phyloP scores from a whole-genome alignment of 2,113 vertebrate species.

The Clarias gariepinus region DNA sequence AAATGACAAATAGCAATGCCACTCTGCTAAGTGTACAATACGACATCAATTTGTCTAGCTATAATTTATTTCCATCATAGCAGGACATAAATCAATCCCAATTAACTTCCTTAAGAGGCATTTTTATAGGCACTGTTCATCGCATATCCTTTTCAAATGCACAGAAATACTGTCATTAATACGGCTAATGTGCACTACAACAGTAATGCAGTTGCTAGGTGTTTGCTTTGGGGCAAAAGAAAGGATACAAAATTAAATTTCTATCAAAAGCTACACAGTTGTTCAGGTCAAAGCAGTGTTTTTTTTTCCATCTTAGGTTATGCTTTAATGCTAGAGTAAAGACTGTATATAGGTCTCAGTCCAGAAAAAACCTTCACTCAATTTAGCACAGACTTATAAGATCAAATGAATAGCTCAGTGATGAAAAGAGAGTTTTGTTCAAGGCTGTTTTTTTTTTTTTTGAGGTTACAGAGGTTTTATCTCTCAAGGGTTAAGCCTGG shows the following conservation, averaged over 20 bases:
- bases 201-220: background rate
- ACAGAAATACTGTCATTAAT: conserved; percentile 19
- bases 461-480: conserved; percentile 2
- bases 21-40: background rate
- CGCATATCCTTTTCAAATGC: background rate
- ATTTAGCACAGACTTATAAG: background rate
- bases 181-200: conserved; percentile 20
- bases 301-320: background rate
- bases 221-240: background rate
- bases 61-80: conserved; percentile 11
- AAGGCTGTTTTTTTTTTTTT: conserved; percentile 11
- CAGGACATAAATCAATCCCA: conserved; percentile 12
- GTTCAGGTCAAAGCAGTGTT: background rate
- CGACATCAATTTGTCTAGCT: background rate
- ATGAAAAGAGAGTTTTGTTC: conserved; percentile 29
- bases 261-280: background rate
- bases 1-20: background rate
- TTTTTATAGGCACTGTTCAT: conserved; percentile 23
- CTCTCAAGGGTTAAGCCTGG: conserved; percentile 14
- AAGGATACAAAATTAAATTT: background rate
- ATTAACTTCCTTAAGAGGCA: conserved; percentile 5
- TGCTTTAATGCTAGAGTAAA: background rate
- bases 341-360: background rate
- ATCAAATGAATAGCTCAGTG: conserved; percentile 9
- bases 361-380: conserved; percentile 19